Evolutionary conservation across 1,140 invertebrate genomes (phyloP).

Genomic region (Apolygus lucorum): DNA sequence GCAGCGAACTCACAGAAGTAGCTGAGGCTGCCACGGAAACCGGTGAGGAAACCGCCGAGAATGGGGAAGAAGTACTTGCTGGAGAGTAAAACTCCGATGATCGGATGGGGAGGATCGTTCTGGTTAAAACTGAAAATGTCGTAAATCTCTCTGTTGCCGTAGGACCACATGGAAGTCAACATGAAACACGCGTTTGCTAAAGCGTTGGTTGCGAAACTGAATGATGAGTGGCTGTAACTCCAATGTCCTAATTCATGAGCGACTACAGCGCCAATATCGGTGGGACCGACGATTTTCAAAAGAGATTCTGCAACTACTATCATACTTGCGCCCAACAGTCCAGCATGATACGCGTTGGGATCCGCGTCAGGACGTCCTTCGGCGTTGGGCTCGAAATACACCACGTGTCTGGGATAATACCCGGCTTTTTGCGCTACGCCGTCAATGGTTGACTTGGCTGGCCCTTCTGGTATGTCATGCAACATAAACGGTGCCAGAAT

Average conservation of each 20-base stretch:
- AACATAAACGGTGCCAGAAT: neutral
- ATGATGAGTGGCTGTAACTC: neutral
- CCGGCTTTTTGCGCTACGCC: neutral
- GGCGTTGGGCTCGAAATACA: neutral
- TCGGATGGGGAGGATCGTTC: neutral
- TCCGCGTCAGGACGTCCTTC: neutral
- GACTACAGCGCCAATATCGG: neutral
- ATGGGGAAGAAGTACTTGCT: neutral
- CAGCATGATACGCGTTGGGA: neutral
- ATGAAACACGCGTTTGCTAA: neutral
- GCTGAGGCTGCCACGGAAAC: neutral
- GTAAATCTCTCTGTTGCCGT: neutral
- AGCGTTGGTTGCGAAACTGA: neutral
- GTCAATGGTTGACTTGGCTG: constrained; percentile 1
- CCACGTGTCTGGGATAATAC: neutral
- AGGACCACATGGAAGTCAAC: neutral
- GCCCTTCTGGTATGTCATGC: neutral
- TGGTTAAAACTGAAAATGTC: neutral
- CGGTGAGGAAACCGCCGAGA: neutral
- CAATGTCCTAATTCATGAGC: constrained; percentile 5
- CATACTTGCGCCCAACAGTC: neutral
- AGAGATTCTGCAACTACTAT: neutral
- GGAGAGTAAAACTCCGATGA: neutral
- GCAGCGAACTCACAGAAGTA: neutral
- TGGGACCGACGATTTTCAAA: neutral